Base-by-base conservation (phyloP, 2,113 vertebrate species). In the Melanostigma gelatinosum region DNA sequence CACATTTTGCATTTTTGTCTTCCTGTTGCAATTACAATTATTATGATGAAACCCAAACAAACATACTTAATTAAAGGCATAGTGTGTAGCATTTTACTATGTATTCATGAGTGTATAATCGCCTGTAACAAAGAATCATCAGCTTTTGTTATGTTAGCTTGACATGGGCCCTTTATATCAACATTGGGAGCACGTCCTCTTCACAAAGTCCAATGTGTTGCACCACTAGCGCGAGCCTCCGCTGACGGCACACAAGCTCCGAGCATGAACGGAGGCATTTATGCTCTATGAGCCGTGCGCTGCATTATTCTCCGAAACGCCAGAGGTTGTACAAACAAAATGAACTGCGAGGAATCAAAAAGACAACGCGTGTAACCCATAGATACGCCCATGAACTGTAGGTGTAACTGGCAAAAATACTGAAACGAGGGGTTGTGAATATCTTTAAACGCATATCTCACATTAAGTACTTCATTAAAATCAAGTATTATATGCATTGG, bases 41-140 rank as follows among this genome's bases (percentile, higher is more conserved):
- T 72, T 24, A 27, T 68, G 27, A 73, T 63, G 50, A 58, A 72
- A 50, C 38, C 42, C n/a, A 40, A n/a, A 65, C 24, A 46, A 60
- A 76, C 75, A 57, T 32, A 3, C 54, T 24, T 24, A 44, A 16
- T 24, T 24, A 44, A 16, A 46, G 13, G 44, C 44, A 46, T 16
- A 6, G 48, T 50, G 18, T 7, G 18, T 50, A 50, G 48, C 48
- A 50, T 46, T 46, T 4, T 15, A 57, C 54, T 27, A 27, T 55
- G 10, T 55, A n/a, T 11, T 12, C 10, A 55, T 55, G 13, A 18
- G 15, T 48, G 46, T 48, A 48, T 48, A 18, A 5, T 46, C 4
- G 5, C 15, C 46, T 48, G 46, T 48, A 16, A 48, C 16, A 48
- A 48, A 12, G 10, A 55, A 12, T 11, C 6, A 9, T 55, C 11